phyloP scores from a whole-genome alignment of 92 coral and sea anemone genomes.

The Bergia sp. region DNA sequence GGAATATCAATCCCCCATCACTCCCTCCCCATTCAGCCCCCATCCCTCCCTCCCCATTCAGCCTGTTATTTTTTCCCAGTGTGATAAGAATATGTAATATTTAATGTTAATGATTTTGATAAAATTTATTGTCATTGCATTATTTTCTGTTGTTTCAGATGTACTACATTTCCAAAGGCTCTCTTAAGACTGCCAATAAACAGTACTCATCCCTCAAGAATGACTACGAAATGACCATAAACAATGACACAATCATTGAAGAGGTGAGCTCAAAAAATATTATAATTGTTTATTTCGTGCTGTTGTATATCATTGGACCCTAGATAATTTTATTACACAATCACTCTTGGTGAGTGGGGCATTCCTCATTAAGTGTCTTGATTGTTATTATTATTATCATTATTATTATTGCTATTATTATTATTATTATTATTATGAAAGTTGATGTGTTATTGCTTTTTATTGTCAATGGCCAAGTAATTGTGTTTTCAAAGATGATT shows the following conservation, averaged over 20 bases:
- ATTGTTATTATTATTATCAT: too few species aligned
- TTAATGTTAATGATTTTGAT: not conserved
- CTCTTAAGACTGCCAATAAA: slow-evolving; percentile 89
- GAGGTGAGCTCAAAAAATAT: slow-evolving; percentile 49
- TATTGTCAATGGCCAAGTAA: too few species aligned
- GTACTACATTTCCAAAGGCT: slow-evolving; percentile 84
- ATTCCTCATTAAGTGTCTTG: not conserved
- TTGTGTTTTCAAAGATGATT: too few species aligned
- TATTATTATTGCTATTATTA: too few species aligned
- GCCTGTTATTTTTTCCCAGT: too few species aligned
- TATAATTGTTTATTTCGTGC: not conserved
- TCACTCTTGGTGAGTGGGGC: too few species aligned
- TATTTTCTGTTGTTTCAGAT: slow-evolving; percentile 56
- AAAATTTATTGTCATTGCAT: not conserved
- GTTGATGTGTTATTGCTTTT: too few species aligned
- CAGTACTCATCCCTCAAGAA: slow-evolving; percentile 88
- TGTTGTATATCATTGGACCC: not conserved
- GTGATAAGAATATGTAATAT: too few species aligned
- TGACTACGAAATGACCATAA: slow-evolving; percentile 91
- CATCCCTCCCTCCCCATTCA: too few species aligned
- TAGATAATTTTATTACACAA: not conserved
- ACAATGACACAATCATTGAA: slow-evolving; percentile 81
- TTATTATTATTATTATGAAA: too few species aligned
- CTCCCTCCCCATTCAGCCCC: too few species aligned
- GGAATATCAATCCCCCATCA: too few species aligned